phyloP scores from a whole-genome alignment of 2,797 vertebrate genomes.

The Syncerus caffer region DNA sequence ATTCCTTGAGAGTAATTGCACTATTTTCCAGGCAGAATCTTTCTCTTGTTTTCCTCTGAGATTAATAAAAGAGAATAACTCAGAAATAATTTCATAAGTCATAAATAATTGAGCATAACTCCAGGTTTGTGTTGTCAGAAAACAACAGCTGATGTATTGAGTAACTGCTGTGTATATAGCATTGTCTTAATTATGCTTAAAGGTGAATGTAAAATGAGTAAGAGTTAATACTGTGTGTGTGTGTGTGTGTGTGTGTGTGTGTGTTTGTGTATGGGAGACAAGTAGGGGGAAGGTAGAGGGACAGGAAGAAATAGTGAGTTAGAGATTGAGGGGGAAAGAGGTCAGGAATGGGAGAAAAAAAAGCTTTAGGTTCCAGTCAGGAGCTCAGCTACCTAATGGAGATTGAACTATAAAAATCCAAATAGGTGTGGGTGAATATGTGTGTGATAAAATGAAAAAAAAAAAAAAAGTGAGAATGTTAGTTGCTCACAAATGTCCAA shows the following conservation, averaged over 20 bases:
- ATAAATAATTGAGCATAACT: background rate
- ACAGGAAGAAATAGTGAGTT: background rate
- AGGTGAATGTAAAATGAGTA: background rate
- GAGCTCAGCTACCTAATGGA: background rate
- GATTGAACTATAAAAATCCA: background rate
- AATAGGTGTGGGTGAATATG: background rate
- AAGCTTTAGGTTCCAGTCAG: background rate
- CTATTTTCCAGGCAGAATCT: background rate
- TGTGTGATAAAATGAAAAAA: background rate
- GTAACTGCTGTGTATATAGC: background rate
- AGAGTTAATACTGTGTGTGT: background rate
- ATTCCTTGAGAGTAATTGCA: background rate
- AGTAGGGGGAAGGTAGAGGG: fast-evolving
- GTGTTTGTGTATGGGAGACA: background rate
- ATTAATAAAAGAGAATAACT: background rate
- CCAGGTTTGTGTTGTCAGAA: background rate
- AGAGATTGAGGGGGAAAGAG: too few relatives aligned
- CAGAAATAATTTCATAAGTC: slow-evolving; percentile 4
- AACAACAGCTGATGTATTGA: background rate
- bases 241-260: too few relatives aligned
- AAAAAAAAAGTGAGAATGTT: background rate
- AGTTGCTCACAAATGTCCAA: background rate
- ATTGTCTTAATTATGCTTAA: background rate
- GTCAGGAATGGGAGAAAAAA: background rate
- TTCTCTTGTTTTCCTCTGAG: background rate